Evolutionary conservation across 2,113 vertebrate genomes (phyloP).

Genomic region (Pseudopodoces humilis): DNA sequence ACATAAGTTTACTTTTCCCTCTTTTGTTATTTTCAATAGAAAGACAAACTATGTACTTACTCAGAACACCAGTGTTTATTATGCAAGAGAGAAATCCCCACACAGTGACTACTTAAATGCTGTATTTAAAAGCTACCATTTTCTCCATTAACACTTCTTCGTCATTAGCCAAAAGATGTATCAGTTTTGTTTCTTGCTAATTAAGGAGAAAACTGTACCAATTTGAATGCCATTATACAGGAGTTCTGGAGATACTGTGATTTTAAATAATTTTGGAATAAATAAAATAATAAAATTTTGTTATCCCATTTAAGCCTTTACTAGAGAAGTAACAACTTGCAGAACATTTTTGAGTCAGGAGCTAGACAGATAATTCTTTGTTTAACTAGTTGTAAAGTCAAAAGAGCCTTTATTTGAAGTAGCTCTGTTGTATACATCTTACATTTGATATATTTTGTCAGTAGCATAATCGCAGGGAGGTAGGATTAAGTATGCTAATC

Average conservation of each 20-base stretch:
- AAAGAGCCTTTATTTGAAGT: not conserved
- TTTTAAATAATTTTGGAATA: not conserved
- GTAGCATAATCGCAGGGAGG: not conserved
- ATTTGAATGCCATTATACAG: not conserved
- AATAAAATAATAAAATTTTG: not conserved
- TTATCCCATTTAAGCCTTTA: not conserved
- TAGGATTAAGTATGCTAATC: not conserved
- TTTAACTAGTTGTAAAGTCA: not conserved
- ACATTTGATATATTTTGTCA: not conserved
- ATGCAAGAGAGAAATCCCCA: not conserved
- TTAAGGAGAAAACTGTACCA: not conserved
- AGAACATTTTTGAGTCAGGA: not conserved
- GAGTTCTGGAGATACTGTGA: not conserved
- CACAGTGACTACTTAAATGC: not conserved
- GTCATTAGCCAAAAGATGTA: not conserved
- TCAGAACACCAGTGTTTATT: not conserved
- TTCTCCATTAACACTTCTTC: not conserved
- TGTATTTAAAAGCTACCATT: not conserved
- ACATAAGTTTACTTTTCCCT: slow-evolving; percentile 1
- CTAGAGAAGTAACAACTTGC: not conserved
- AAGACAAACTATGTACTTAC: slow-evolving; percentile 8
- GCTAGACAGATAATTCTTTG: not conserved
- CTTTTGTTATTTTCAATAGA: slow-evolving; percentile 27
- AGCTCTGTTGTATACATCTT: not conserved
- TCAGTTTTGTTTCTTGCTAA: not conserved